These are phyloP conservation scores for Popillia japonica DNA, from an alignment of 1,140 invertebrate genomes.

Conservation along the genomic window DNA sequence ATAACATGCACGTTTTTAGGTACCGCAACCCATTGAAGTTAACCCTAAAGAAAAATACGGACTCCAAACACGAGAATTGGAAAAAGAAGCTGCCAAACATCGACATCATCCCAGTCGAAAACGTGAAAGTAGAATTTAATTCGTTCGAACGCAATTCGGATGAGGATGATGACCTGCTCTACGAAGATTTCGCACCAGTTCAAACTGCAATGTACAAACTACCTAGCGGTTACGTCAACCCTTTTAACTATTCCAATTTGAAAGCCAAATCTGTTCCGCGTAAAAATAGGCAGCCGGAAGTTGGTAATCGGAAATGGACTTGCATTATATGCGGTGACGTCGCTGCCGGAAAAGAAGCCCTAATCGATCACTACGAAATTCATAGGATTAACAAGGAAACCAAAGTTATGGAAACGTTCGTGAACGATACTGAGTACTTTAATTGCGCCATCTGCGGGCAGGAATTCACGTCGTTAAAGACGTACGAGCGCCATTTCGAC, in stretches of 20 bases:
- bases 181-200: background rate
- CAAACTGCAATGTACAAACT: too few relatives aligned
- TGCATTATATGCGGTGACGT: slow-evolving; percentile 45
- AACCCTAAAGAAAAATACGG: background rate
- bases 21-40: slow-evolving; percentile 12
- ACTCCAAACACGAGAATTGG: slow-evolving; percentile 7
- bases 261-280: background rate
- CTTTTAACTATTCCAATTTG: slow-evolving; percentile 22
- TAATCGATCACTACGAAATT: slow-evolving; percentile 46
- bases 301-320: slow-evolving; percentile 37
- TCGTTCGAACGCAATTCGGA: background rate
- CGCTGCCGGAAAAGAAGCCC: slow-evolving; percentile 39
- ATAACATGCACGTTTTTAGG: slow-evolving; percentile 23
- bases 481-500: slow-evolving; percentile 34
- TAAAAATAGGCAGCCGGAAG: background rate
- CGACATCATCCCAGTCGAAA: slow-evolving; percentile 31
- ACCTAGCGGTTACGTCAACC: slow-evolving; percentile 26
- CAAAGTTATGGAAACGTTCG: background rate
- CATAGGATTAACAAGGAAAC: slow-evolving; percentile 40
- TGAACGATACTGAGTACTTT: slow-evolving; percentile 26
- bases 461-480: slow-evolving; percentile 36
- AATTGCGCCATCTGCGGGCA: slow-evolving; percentile 32
- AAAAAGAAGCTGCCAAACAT: slow-evolving; percentile 20
- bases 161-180: background rate
- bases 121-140: background rate